Evolutionary conservation across 30 jellyfish, hydroid and myxozoan species (phyloP).

Genomic region (Cassiopea andromeda): DNA sequence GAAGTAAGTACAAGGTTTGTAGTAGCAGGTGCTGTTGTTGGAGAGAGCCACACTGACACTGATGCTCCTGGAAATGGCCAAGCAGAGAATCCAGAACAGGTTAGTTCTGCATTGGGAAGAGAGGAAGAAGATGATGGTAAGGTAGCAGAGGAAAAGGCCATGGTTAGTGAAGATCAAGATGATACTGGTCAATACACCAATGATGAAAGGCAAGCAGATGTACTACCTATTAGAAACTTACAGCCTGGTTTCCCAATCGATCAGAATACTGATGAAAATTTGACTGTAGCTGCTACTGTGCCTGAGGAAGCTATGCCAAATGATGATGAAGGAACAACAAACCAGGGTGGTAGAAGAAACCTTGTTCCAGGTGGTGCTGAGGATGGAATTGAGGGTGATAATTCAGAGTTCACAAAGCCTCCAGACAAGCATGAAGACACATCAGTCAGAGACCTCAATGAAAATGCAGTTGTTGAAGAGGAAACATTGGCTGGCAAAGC

Average conservation of each 20-base stretch:
- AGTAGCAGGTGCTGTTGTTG: slow-evolving; percentile 9
- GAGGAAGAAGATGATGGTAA: background rate
- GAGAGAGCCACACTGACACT: slow-evolving; percentile 29
- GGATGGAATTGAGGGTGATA: background rate
- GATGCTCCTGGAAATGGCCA: background rate
- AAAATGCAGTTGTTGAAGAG: slow-evolving; percentile 20
- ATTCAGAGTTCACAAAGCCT: background rate
- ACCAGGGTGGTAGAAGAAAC: background rate
- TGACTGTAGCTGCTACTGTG: background rate
- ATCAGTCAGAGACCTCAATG: slow-evolving; percentile 1
- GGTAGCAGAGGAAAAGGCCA: background rate
- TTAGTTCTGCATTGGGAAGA: background rate
- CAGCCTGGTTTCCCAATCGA: slow-evolving; percentile 10
- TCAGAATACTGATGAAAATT: background rate
- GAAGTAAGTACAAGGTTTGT: background rate
- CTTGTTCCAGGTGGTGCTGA: slow-evolving; percentile 34
- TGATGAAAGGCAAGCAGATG: background rate
- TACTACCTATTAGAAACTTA: background rate
- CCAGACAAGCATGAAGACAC: background rate
- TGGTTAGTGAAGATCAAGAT: background rate
- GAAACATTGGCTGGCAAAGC: slow-evolving; percentile 35
- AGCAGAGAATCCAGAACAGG: background rate
- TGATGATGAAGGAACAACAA: background rate
- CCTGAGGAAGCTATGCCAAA: background rate
- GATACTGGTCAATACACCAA: background rate